These are phyloP conservation scores for Andrena chrysosceles DNA, from an alignment of 2,888 invertebrate genomes.

Conservation along the genomic window DNA sequence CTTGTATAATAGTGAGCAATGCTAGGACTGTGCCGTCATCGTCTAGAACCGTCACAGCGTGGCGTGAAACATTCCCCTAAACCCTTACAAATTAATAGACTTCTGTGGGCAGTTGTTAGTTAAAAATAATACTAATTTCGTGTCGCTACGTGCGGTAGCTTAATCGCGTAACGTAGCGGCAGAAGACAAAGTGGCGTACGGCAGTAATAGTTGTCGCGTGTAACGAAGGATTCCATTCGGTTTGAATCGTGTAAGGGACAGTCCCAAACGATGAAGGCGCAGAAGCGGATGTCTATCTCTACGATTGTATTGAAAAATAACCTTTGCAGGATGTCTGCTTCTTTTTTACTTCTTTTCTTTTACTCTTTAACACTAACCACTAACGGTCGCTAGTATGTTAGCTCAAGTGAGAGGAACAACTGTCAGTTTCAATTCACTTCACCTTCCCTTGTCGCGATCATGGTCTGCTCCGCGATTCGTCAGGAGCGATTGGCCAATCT, in stretches of 20 bases:
- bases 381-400: slow-evolving; percentile 70
- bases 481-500: slow-evolving; percentile 68
- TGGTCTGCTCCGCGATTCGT: slow-evolving; percentile 53
- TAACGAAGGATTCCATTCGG: slow-evolving; percentile 44
- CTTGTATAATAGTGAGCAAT: slow-evolving; percentile 78
- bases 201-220: slow-evolving; percentile 12
- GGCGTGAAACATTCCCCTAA: background rate
- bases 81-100: slow-evolving; percentile 2
- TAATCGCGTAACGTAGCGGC: background rate
- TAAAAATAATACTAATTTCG: background rate
- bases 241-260: slow-evolving; percentile 21
- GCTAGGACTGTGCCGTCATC: slow-evolving; percentile 68
- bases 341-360: slow-evolving; percentile 61
- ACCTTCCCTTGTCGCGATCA: slow-evolving; percentile 56
- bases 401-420: slow-evolving; percentile 72
- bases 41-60: slow-evolving; percentile 48
- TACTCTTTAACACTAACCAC: slow-evolving; percentile 68
- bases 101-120: background rate
- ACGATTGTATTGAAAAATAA: slow-evolving; percentile 80
- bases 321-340: slow-evolving; percentile 73
- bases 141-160: background rate
- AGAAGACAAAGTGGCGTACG: slow-evolving; percentile 10
- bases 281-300: slow-evolving; percentile 73
- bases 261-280: slow-evolving; percentile 69
- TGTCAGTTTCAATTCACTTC: slow-evolving; percentile 65